phyloP scores from a whole-genome alignment of 2,797 vertebrate species.

The Zonotrichia albicollis region DNA sequence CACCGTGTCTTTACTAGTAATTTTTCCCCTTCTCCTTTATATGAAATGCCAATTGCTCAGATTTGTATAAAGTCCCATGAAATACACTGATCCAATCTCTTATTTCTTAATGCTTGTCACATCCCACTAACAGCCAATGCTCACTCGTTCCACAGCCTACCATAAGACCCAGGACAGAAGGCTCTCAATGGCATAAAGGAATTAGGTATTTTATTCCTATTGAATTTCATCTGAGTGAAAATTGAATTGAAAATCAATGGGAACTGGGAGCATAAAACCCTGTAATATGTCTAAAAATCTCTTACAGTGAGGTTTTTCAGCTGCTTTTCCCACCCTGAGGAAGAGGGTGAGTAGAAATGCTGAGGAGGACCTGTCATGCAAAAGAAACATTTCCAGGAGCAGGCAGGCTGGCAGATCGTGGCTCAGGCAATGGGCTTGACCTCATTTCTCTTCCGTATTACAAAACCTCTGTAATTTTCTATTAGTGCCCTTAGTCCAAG shows the following conservation, averaged over 20 bases:
- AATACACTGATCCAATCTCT: conserved; percentile 14
- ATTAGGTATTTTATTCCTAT: conserved; percentile 14
- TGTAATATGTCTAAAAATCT: neutral
- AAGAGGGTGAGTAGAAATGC: neutral
- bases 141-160: neutral
- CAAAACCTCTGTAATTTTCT: neutral
- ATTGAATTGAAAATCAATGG: conserved; percentile 38
- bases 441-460: neutral
- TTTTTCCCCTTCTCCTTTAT: conserved; percentile 24
- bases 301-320: neutral
- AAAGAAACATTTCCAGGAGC: neutral
- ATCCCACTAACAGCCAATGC: neutral
- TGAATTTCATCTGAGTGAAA: conserved; percentile 45
- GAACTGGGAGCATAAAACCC: neutral
- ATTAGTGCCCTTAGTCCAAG: neutral
- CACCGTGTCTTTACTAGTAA: neutral
- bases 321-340: neutral
- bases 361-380: neutral
- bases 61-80: conserved; percentile 17
- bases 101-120: conserved; percentile 33
- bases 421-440: neutral
- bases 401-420: neutral
- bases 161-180: neutral
- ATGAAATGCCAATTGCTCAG: conserved; percentile 1
- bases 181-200: conserved; percentile 22